A percentile compares a stretch with the other conserved stretches of the same genome.
Evolutionary conservation across 2,797 vertebrate genomes (phyloP).

Genomic region (Odontamblyopus lacepedii): DNA sequence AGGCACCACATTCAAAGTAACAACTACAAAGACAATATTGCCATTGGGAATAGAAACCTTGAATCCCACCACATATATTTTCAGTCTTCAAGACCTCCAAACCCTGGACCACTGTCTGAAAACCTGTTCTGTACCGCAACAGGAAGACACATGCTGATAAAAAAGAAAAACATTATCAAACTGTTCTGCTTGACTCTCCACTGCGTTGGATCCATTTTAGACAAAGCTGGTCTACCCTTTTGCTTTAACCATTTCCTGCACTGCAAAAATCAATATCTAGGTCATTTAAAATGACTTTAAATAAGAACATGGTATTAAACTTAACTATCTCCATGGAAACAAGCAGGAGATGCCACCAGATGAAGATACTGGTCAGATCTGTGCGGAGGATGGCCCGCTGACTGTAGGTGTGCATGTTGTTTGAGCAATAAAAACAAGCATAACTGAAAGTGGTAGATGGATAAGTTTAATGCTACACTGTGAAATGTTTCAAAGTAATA

Average conservation of each 20-base stretch:
- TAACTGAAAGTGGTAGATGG: too few relatives aligned
- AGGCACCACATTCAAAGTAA: slow-evolving; percentile 20
- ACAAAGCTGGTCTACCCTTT: not conserved
- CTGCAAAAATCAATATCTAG: too few relatives aligned
- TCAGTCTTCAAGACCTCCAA: slow-evolving; percentile 10
- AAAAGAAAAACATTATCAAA: slow-evolving; percentile 5
- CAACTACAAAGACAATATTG: slow-evolving; percentile 7
- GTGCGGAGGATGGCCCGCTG: too few relatives aligned
- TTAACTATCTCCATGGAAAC: too few relatives aligned
- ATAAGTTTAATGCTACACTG: too few relatives aligned
- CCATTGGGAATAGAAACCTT: slow-evolving; percentile 21
- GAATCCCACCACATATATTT: slow-evolving; percentile 24
- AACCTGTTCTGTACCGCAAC: slow-evolving; percentile 18
- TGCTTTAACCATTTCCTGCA: not conserved
- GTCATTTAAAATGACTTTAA: too few relatives aligned
- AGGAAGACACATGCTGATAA: slow-evolving; percentile 4
- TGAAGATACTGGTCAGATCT: too few relatives aligned
- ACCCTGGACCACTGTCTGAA: slow-evolving; percentile 14
- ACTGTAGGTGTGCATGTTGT: too few relatives aligned
- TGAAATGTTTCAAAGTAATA: too few relatives aligned
- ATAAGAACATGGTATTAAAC: too few relatives aligned
- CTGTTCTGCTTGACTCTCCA: slow-evolving; percentile 13
- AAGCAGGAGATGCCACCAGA: too few relatives aligned
- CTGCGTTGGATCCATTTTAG: slow-evolving; percentile 9
- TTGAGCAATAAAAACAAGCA: too few relatives aligned